These are phyloP conservation scores for Apocheima hispidaria DNA, from an alignment of 2,888 invertebrate genomes.

Conservation along the genomic window DNA sequence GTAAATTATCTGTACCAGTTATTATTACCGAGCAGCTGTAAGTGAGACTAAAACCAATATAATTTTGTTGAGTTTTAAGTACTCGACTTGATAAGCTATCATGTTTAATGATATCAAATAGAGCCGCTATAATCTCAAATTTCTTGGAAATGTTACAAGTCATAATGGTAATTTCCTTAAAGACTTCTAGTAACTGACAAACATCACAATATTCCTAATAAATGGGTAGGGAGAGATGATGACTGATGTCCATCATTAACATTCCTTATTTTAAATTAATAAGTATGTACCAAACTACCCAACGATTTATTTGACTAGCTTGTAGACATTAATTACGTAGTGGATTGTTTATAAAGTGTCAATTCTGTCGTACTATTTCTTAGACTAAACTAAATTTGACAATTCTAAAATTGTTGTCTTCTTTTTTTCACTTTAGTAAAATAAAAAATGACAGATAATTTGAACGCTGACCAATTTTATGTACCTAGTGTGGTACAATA, in stretches of 20 bases:
- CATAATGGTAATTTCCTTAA: constrained; percentile 13
- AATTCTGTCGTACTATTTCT: too few relatives aligned
- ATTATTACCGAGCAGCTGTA: constrained; percentile 3
- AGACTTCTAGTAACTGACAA: background rate
- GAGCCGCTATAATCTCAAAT: background rate
- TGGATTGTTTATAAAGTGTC: too few relatives aligned
- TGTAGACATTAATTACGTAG: background rate
- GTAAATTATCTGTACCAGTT: background rate
- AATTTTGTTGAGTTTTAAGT: constrained; percentile 10
- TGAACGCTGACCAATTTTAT: too few relatives aligned
- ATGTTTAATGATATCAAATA: constrained; percentile 15
- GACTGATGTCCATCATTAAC: background rate
- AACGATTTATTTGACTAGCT: background rate
- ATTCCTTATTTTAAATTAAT: background rate
- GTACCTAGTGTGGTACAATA: too few relatives aligned
- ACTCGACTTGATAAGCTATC: constrained; percentile 33
- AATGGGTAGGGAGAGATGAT: too few relatives aligned
- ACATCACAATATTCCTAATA: constrained; percentile 1
- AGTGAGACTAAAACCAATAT: constrained; percentile 8
- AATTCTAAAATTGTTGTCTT: too few relatives aligned
- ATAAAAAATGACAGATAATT: too few relatives aligned
- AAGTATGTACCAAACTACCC: background rate
- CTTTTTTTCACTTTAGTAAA: too few relatives aligned
- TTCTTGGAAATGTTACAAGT: constrained; percentile 26
- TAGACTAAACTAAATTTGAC: too few relatives aligned